phyloP scores from a whole-genome alignment of 2,888 invertebrate genomes.

The Autographa gamma region DNA sequence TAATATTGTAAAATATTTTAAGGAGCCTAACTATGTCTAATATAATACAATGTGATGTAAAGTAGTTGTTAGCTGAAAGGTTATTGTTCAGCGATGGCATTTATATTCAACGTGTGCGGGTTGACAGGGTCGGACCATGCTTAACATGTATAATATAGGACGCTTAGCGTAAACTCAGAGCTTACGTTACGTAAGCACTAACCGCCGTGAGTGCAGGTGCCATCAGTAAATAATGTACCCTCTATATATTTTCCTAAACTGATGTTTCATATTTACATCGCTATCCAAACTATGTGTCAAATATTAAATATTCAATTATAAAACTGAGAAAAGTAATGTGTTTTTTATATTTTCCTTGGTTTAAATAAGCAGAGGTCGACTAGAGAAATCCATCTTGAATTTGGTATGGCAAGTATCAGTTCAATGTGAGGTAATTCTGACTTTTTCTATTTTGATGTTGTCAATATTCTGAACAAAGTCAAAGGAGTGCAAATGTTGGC shows the following conservation, averaged over 20 bases:
- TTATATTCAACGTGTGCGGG: conserved; percentile 3
- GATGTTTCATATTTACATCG: neutral
- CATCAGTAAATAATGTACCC: conserved; percentile 2
- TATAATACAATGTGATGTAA: conserved; percentile 1
- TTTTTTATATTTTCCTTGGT: neutral
- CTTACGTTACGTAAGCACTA: neutral
- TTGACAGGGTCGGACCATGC: conserved; percentile 1
- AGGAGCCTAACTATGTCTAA: neutral
- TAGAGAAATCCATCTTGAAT: neutral
- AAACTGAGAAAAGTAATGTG: neutral
- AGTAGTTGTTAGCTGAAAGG: neutral
- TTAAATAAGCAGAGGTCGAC: neutral
- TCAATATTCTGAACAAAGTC: neutral
- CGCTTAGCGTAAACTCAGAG: neutral
- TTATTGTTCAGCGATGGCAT: conserved; percentile 6
- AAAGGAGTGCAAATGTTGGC: neutral
- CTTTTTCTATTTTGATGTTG: neutral
- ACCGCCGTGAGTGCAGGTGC: neutral
- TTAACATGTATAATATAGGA: neutral
- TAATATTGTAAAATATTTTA: neutral
- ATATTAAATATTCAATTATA: conserved; percentile 5
- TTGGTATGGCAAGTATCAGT: neutral
- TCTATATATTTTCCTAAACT: neutral
- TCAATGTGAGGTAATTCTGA: neutral
- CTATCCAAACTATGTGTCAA: conserved; percentile 1